Evolutionary conservation across 2,113 vertebrate genomes (phyloP).

Genomic region (Zosterops borbonicus): DNA sequence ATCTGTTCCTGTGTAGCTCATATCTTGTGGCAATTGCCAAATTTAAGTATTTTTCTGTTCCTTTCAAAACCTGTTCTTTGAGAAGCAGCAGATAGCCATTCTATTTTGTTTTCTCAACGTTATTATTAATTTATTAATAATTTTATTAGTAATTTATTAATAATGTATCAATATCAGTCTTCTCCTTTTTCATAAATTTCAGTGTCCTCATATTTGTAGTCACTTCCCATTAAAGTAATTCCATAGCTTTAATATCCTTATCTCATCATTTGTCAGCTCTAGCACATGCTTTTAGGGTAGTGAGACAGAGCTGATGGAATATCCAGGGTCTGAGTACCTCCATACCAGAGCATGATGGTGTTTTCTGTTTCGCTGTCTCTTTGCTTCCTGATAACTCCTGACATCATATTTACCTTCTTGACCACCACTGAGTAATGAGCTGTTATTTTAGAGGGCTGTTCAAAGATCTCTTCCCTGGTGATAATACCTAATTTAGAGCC

Average conservation of each 20-base stretch:
- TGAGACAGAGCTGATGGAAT: not conserved
- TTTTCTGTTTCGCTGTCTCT: not conserved
- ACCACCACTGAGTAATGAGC: slow-evolving; percentile 12
- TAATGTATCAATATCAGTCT: not conserved
- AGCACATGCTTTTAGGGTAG: not conserved
- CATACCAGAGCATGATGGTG: not conserved
- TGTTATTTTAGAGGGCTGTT: slow-evolving; percentile 23
- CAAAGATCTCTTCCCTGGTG: slow-evolving; percentile 15
- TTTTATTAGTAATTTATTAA: not conserved
- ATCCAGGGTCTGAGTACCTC: not conserved
- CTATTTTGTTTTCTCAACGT: not conserved
- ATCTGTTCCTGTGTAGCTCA: not conserved
- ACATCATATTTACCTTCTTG: slow-evolving; percentile 38
- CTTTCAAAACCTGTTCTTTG: not conserved
- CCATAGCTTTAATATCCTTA: not conserved
- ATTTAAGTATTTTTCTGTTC: not conserved
- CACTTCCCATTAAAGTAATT: not conserved
- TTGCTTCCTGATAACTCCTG: slow-evolving; percentile 17
- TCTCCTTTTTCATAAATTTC: not conserved
- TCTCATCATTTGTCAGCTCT: not conserved
- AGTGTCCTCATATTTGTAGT: not conserved
- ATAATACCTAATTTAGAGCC: slow-evolving; percentile 36
- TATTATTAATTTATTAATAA: not conserved
- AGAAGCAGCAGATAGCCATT: not conserved
- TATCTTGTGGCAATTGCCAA: not conserved